A percentile compares a stretch with the other conserved stretches of the same genome.
Conservation (phyloP, 2,888 invertebrate genomes). For the Sturmia bella region DNA sequence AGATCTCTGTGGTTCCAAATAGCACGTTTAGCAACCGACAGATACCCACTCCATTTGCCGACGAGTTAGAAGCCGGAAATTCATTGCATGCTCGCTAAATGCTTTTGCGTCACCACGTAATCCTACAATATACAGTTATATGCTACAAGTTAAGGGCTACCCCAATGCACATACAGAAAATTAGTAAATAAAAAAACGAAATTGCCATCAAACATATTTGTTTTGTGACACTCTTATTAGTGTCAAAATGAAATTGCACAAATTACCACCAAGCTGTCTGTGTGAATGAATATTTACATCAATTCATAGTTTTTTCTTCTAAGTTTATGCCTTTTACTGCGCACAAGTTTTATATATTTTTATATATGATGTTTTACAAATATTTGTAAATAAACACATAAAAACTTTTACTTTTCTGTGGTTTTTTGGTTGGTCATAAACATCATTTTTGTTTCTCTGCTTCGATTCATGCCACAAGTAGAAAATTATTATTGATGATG, state of each 20-base stretch:
- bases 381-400: conserved; percentile 16
- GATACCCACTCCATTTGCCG: too few relatives aligned
- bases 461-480: conserved; percentile 4
- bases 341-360: background rate
- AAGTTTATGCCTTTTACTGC: conserved; percentile 41
- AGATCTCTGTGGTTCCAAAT: too few relatives aligned
- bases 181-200: too few relatives aligned
- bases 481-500: conserved; percentile 35
- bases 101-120: too few relatives aligned
- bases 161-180: too few relatives aligned
- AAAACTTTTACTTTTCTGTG: conserved; percentile 64
- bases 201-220: background rate
- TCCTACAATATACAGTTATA: too few relatives aligned
- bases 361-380: conserved; percentile 21
- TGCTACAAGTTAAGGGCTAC: too few relatives aligned
- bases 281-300: conserved; percentile 11
- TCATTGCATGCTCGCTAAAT: too few relatives aligned
- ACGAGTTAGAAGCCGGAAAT: too few relatives aligned
- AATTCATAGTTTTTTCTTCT: background rate
- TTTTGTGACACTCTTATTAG: conserved; percentile 37
- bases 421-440: conserved; percentile 34
- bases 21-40: too few relatives aligned
- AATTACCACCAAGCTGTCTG: conserved; percentile 26
- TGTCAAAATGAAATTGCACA: conserved; percentile 64
- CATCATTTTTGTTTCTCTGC: background rate